These are phyloP conservation scores for Pelvicachromis taeniatus DNA, from an alignment of 2,113 vertebrate genomes.

Conservation along the genomic window DNA sequence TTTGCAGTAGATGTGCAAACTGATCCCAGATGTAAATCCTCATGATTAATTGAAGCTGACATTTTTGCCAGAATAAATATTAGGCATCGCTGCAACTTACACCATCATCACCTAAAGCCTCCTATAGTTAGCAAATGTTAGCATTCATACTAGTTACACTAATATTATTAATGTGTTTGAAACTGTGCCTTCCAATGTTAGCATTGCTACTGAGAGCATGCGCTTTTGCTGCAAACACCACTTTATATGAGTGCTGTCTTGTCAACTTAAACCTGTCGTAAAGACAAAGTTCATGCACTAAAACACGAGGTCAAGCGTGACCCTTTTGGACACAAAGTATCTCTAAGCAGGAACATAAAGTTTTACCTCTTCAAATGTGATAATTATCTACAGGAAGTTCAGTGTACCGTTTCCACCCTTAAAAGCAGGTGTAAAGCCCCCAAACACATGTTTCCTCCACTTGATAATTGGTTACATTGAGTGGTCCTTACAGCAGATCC, in stretches of 20 bases:
- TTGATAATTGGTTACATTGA: constrained; percentile 25
- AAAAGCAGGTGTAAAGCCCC: constrained; percentile 24
- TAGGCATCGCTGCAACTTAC: not conserved
- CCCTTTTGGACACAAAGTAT: not conserved
- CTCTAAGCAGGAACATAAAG: not conserved
- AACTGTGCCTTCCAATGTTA: not conserved
- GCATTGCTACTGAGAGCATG: not conserved
- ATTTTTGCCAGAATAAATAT: not conserved
- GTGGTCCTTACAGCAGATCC: constrained; percentile 1
- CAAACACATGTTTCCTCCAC: constrained; percentile 25
- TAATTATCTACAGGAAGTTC: constrained; percentile 46
- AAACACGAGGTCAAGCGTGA: not conserved
- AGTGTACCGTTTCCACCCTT: not conserved
- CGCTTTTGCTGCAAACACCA: not conserved
- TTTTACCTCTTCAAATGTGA: constrained; percentile 31
- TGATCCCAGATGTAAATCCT: not conserved
- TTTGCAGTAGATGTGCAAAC: not conserved
- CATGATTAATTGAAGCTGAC: not conserved
- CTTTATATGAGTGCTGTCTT: not conserved
- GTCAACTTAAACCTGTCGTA: not conserved
- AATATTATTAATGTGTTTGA: not conserved
- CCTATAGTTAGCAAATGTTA: not conserved
- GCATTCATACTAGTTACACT: not conserved
- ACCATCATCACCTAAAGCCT: not conserved
- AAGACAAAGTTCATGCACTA: not conserved